Base-by-base conservation (phyloP, 1,140 invertebrate genomes). In the Fopius arisanus region DNA sequence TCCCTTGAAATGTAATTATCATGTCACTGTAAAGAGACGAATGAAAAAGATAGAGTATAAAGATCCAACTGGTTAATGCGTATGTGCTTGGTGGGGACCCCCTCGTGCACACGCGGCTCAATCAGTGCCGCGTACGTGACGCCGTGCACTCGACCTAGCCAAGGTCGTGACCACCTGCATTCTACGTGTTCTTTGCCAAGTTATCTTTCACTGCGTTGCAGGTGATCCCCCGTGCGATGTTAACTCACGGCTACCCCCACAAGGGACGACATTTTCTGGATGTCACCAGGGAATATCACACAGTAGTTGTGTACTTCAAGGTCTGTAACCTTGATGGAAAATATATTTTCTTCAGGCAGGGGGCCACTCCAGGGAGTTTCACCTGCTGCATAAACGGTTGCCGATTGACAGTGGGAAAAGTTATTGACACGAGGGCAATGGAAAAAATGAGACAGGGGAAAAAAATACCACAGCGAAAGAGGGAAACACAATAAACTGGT, bases 111-210 rank as follows among this genome's bases (percentile, higher is more conserved):
- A 81, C 80, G 83, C 79, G 73, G 82, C 81, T 84, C 83, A 83
- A 86, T 86, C 81, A 84, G 76, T 80, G 79, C 75, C 75, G 76
- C 31, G 77, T 78, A 79, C 81, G 82, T 79, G 82, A 82, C 78
- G 79, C 81, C 77, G 78, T 78, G 81, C 79, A 79, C 80, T 84
- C 85, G 85, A 86, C 85, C 85, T 87, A 86, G 83, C 80, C 85
- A 87, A 87, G 86, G 84, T 85, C 86, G 82, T 62, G 67, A 76
- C 78, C 77, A 78, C 81, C 78, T 80, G 82, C 86, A 87, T 86
- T 87, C 85, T 86, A 85, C 85, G 72, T 86, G 84, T 87, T 87
- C 84, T 87, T 87, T 63, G 62, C 73, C 10, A 26, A 26, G 33
- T 33, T 68, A 37, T 33, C 37, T 68, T 70, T 10, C 14, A 23